These are phyloP conservation scores for Hesperophylax magnus DNA, from an alignment of 1,140 invertebrate genomes.

Conservation along the genomic window DNA sequence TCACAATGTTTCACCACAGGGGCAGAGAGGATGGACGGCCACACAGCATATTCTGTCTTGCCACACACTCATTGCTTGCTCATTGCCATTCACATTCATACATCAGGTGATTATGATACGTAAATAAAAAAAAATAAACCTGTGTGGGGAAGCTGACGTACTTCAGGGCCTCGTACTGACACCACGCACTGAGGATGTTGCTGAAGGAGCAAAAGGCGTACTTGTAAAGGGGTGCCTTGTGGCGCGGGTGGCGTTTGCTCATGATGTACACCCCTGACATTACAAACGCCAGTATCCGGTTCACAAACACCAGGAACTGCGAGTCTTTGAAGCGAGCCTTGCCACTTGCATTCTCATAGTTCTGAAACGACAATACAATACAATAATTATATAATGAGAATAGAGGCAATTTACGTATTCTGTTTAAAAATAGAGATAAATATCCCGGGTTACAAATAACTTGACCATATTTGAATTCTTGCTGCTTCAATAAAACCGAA, in stretches of 20 bases:
- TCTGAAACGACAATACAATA: constrained; percentile 66
- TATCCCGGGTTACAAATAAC: too few species aligned
- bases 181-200: constrained; percentile 99
- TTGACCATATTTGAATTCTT: too few species aligned
- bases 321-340: constrained; percentile 89
- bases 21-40: too few species aligned
- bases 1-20: too few species aligned
- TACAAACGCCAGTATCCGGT: constrained; percentile 88
- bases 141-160: constrained; percentile 98
- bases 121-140: constrained; percentile 67
- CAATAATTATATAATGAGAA: neutral
- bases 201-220: constrained; percentile 97
- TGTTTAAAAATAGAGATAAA: too few species aligned
- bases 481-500: too few species aligned
- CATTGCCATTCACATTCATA: too few species aligned
- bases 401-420: too few species aligned
- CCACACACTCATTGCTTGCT: too few species aligned
- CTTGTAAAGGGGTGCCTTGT: constrained; percentile 93
- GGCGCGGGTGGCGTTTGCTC: constrained; percentile 76
- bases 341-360: constrained; percentile 77
- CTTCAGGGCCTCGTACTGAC: constrained; percentile 99
- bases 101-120: too few species aligned
- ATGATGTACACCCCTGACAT: constrained; percentile 77
- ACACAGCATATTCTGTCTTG: too few species aligned
- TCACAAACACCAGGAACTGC: constrained; percentile 96